Conservation (phyloP, 2,888 invertebrate genomes). For the Ochlodes sylvanus region DNA sequence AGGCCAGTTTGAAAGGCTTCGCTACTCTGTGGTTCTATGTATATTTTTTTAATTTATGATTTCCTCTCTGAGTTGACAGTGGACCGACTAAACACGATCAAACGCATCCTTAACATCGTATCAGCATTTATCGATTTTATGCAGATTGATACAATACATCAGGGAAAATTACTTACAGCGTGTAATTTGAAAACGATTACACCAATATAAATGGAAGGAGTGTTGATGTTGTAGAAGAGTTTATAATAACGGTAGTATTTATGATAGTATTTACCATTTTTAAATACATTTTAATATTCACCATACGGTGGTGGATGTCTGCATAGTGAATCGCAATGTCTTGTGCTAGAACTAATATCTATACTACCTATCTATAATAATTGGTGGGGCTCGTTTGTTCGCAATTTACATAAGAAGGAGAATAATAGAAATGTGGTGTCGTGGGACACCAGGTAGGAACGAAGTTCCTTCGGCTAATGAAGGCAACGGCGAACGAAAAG, state of each 20-base stretch:
- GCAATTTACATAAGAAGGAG: too few relatives aligned
- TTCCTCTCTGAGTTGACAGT: neutral
- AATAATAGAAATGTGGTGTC: too few relatives aligned
- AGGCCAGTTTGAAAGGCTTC: too few relatives aligned
- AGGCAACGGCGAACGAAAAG: too few relatives aligned
- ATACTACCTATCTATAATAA: too few relatives aligned
- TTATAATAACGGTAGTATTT: constrained; percentile 28
- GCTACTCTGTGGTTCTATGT: neutral
- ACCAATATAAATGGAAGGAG: neutral
- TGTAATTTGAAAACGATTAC: constrained; percentile 30
- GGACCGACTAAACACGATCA: neutral
- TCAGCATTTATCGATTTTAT: constrained; percentile 17
- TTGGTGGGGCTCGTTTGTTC: too few relatives aligned
- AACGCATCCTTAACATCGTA: constrained; percentile 1
- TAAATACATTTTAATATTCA: neutral
- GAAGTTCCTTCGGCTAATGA: too few relatives aligned
- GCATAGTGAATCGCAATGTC: neutral
- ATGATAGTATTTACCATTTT: constrained; percentile 10
- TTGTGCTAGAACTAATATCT: neutral
- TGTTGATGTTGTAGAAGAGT: constrained; percentile 25
- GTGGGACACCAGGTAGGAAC: too few relatives aligned
- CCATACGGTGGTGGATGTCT: neutral
- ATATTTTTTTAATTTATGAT: neutral
- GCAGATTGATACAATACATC: constrained; percentile 29
- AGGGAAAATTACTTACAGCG: constrained; percentile 28